Percentiles rank a stretch among this genome's conserved stretches.
These are phyloP conservation scores for Siderastrea siderea DNA, from an alignment of 92 coral and sea anemone genomes.

Conservation along the genomic window DNA sequence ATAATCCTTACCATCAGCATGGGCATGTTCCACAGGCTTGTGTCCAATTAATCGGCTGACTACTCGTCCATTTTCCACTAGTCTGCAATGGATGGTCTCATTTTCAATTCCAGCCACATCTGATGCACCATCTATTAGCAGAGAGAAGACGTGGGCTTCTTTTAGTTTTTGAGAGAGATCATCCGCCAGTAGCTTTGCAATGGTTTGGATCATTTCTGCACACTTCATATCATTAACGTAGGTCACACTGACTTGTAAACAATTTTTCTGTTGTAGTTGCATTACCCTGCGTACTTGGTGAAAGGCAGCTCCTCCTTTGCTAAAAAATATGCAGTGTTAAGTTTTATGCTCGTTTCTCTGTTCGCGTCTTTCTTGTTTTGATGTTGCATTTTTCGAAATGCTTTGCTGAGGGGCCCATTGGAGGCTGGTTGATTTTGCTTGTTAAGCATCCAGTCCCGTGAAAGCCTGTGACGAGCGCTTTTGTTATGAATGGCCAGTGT, in stretches of 20 bases:
- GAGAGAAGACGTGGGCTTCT: constrained; percentile 28
- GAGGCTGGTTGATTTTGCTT: constrained; percentile 11
- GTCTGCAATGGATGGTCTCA: constrained; percentile 30
- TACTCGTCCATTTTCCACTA: constrained; percentile 38
- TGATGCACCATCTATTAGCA: constrained; percentile 37
- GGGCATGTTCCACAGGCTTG: constrained; percentile 51
- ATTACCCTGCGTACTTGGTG: constrained; percentile 34
- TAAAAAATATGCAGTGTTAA: constrained; percentile 34
- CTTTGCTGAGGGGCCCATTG: constrained; percentile 12
- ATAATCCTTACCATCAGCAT: constrained; percentile 35
- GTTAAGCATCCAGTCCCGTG: neutral
- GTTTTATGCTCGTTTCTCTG: constrained; percentile 31
- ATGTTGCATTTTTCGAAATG: constrained; percentile 4
- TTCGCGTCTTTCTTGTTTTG: constrained; percentile 11
- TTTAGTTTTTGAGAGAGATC: constrained; percentile 2
- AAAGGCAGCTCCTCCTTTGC: constrained; percentile 59
- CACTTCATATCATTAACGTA: constrained; percentile 39
- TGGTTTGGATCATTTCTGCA: constrained; percentile 33
- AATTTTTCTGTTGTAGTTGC: constrained; percentile 33
- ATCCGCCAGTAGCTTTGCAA: constrained; percentile 26
- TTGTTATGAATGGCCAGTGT: constrained; percentile 13
- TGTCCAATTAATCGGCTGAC: constrained; percentile 46
- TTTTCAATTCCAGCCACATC: constrained; percentile 47
- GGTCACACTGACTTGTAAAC: constrained; percentile 12
- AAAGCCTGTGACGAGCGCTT: constrained; percentile 40